Percentiles rank a stretch among this genome's conserved stretches.
phyloP scores from a whole-genome alignment of 2,888 invertebrate species.

The Temnothorax ravouxi region DNA sequence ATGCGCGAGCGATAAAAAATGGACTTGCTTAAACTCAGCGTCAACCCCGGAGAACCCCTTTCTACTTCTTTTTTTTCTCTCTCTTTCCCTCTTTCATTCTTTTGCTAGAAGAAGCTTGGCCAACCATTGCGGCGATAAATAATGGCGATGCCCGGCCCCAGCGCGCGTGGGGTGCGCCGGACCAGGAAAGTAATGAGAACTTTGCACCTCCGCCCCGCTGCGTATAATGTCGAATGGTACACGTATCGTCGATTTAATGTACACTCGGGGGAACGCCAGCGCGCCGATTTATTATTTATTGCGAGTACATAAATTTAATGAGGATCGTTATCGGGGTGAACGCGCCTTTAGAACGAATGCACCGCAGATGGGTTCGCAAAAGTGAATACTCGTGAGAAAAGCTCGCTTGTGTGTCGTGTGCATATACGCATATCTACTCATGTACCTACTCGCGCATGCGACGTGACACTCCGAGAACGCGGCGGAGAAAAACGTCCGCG shows the following conservation, averaged over 20 bases:
- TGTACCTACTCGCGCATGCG: not conserved
- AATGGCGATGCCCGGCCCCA: conserved; percentile 75
- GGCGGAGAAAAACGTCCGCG: conserved; percentile 30
- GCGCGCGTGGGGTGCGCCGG: conserved; percentile 61
- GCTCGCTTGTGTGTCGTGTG: not conserved
- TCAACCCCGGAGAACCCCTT: conserved; percentile 61
- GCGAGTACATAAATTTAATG: conserved; percentile 74
- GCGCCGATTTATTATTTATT: conserved; percentile 74
- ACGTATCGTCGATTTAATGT: conserved; percentile 77
- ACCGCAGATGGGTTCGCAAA: conserved; percentile 52
- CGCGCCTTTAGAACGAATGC: conserved; percentile 49
- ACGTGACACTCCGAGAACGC: conserved; percentile 19
- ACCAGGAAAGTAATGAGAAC: conserved; percentile 78
- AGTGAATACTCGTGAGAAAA: conserved; percentile 56
- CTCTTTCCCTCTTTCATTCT: not conserved
- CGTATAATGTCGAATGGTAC: conserved; percentile 75
- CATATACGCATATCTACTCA: not conserved
- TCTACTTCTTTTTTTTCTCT: conserved; percentile 12
- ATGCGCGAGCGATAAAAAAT: conserved; percentile 70
- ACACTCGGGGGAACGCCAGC: conserved; percentile 69
- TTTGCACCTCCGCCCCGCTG: conserved; percentile 73
- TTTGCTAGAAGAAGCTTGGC: conserved; percentile 75
- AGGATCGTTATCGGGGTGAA: conserved; percentile 52
- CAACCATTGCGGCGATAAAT: conserved; percentile 79
- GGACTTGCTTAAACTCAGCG: conserved; percentile 67